Conservation (phyloP, 2,888 invertebrate genomes). For the Timema podura region DNA sequence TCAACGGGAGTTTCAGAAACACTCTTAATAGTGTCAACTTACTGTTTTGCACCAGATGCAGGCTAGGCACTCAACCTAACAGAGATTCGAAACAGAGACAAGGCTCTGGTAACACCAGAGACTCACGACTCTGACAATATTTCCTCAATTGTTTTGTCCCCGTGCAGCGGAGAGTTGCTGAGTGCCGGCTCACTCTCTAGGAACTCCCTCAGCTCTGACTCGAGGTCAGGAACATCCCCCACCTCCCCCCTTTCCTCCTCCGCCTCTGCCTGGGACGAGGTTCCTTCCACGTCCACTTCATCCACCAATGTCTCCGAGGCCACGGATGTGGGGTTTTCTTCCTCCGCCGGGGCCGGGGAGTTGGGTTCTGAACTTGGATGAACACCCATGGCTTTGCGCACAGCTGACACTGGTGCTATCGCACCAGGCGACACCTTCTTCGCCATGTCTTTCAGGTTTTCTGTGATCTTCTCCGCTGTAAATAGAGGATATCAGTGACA, state of each 20-base stretch:
- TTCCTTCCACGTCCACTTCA: conserved; percentile 29
- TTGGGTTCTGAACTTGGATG: conserved; percentile 18
- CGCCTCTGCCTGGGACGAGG: conserved; percentile 27
- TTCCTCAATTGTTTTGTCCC: conserved; percentile 33
- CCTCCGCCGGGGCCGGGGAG: conserved; percentile 23
- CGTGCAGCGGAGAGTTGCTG: conserved; percentile 46
- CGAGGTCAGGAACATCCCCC: conserved; percentile 54
- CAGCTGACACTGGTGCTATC: conserved; percentile 61
- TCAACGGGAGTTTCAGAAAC: no score
- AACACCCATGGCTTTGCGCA: conserved; percentile 75
- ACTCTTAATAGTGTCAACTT: no score
- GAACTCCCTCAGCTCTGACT: conserved; percentile 66
- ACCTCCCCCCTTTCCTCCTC: conserved; percentile 36
- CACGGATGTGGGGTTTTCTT: conserved; percentile 32
- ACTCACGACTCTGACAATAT: conserved; percentile 30
- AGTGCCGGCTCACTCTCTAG: conserved; percentile 62
- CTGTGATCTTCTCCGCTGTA: conserved; percentile 60
- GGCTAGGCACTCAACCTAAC: no score
- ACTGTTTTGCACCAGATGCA: no score
- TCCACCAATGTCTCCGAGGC: conserved; percentile 37
- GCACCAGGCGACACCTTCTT: conserved; percentile 69
- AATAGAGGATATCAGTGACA: no score
- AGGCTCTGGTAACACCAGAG: background rate
- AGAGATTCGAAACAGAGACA: background rate
- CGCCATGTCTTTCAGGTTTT: conserved; percentile 70